Evolutionary conservation across 2,888 invertebrate genomes (phyloP).

Genomic region (Rotaria sp.): DNA sequence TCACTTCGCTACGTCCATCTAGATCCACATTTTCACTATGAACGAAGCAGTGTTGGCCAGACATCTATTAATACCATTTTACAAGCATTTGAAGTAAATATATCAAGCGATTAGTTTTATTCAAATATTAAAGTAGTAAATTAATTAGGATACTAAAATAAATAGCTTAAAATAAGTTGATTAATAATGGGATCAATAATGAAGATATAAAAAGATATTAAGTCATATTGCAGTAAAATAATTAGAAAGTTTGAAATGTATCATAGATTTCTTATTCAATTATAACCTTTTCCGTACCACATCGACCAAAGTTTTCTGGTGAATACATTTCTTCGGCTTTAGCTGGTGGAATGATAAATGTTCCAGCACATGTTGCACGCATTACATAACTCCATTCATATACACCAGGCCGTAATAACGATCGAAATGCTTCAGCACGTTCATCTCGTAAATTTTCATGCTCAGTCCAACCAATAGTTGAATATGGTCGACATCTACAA

Average conservation of each 20-base stretch:
- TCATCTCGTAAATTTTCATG: constrained; percentile 26
- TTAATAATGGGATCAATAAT: not conserved
- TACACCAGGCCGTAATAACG: constrained; percentile 1
- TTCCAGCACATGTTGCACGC: constrained; percentile 17
- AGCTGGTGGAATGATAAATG: constrained; percentile 1
- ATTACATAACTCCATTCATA: not conserved
- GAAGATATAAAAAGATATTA: not conserved
- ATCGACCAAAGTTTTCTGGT: constrained; percentile 12
- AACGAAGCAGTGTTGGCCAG: too few species aligned
- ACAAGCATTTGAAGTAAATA: too few species aligned
- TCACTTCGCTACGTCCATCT: too few species aligned
- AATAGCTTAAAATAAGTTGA: not conserved
- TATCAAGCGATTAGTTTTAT: too few species aligned
- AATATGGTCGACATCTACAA: not conserved
- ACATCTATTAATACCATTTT: too few species aligned
- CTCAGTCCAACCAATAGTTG: not conserved
- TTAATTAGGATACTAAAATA: not conserved
- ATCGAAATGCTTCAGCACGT: constrained; percentile 18
- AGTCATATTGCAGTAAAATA: not conserved
- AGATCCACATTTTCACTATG: too few species aligned
- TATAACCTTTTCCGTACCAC: not conserved
- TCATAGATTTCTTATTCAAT: not conserved
- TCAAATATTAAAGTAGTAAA: too few species aligned
- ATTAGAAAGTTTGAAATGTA: not conserved
- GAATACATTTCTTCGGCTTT: constrained; percentile 11